These are phyloP conservation scores for Benthosema pterotum DNA, from an alignment of 2,797 vertebrate genomes.

Conservation along the genomic window DNA sequence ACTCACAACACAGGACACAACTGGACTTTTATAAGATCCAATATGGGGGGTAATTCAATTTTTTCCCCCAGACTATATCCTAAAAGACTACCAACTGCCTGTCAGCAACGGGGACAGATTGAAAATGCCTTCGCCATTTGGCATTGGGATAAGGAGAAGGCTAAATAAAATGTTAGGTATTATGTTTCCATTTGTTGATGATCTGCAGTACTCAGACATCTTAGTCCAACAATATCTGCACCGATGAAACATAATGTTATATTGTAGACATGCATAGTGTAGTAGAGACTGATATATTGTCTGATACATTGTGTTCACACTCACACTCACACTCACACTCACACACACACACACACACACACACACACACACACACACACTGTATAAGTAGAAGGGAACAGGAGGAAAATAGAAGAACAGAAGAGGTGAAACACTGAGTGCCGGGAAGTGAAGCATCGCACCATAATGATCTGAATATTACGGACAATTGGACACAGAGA, in stretches of 20 bases:
- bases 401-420: conserved; percentile 41
- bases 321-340: no score
- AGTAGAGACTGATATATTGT: conserved; percentile 29
- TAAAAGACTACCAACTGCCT: conserved; percentile 72
- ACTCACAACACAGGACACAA: conserved; percentile 49
- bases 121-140: conserved; percentile 68
- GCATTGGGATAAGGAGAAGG: conserved; percentile 44
- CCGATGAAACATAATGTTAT: conserved; percentile 53
- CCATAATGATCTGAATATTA: conserved; percentile 76
- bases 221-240: conserved; percentile 24
- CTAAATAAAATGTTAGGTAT: conserved; percentile 62
- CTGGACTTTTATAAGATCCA: conserved; percentile 79
- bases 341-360: no score
- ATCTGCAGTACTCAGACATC: conserved; percentile 42
- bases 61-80: conserved; percentile 67
- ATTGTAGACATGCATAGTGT: conserved; percentile 53
- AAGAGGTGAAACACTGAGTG: conserved; percentile 52
- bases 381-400: conserved; percentile 20
- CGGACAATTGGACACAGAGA: conserved; percentile 73
- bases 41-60: conserved; percentile 80
- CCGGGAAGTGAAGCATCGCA: conserved; percentile 68
- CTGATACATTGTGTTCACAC: not conserved
- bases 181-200: conserved; percentile 61
- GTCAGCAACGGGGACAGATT: conserved; percentile 63
- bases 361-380: no score